phyloP scores from a whole-genome alignment of 2,113 vertebrate species.

The Rhinolophus sinicus region DNA sequence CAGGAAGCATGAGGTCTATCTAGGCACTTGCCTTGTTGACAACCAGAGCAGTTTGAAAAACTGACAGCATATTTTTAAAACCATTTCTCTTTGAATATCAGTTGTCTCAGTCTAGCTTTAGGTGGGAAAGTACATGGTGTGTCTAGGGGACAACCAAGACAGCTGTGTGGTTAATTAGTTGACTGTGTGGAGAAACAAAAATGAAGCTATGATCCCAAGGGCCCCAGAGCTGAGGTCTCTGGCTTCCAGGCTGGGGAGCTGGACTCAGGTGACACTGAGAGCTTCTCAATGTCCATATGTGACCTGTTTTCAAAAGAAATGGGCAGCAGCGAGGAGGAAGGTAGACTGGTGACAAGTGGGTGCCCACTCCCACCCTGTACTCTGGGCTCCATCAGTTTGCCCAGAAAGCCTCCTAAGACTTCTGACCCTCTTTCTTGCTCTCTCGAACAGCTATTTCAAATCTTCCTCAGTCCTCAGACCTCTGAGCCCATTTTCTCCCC shows the following conservation, averaged over 20 bases:
- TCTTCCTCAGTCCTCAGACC: background rate
- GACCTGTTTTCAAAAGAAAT: background rate
- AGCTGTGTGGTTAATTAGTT: background rate
- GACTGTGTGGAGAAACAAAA: background rate
- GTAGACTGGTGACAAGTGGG: background rate
- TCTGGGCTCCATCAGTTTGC: background rate
- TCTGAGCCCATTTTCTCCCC: background rate
- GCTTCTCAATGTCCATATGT: background rate
- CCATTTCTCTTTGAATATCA: background rate
- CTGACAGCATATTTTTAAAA: background rate
- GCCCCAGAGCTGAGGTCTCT: background rate
- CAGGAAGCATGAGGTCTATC: background rate
- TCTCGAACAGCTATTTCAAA: background rate
- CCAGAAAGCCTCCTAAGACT: background rate
- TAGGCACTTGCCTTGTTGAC: background rate
- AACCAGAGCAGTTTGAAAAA: background rate
- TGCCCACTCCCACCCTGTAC: background rate
- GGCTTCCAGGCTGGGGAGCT: background rate
- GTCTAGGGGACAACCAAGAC: background rate
- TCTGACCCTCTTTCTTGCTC: background rate
- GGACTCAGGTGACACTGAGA: background rate
- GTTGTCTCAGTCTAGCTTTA: background rate
- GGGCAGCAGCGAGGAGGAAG: background rate
- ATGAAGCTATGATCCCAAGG: background rate
- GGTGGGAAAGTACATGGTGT: background rate